phyloP scores from a whole-genome alignment of 2,888 invertebrate genomes.

The Erebia epiphron region DNA sequence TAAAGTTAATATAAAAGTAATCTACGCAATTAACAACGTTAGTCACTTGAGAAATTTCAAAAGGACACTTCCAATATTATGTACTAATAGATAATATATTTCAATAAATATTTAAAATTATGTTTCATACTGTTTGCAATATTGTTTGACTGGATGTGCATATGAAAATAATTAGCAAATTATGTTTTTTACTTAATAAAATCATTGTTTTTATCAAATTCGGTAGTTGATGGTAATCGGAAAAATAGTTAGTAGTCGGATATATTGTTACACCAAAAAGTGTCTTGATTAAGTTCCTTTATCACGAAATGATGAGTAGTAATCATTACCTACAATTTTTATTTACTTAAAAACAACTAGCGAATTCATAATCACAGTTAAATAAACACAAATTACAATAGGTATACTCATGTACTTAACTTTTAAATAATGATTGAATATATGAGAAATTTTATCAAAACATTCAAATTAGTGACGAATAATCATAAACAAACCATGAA shows the following conservation, averaged over 20 bases:
- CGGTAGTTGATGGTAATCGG: not conserved
- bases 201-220: not conserved
- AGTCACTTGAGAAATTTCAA: not conserved
- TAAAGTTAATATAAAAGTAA: not conserved
- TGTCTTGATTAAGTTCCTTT: not conserved
- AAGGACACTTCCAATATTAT: not conserved
- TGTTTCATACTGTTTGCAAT: not conserved
- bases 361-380: constrained; percentile 9
- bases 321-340: not conserved
- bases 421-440: constrained; percentile 13
- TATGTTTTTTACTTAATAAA: constrained; percentile 2
- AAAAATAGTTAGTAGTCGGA: constrained; percentile 1
- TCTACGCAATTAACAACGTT: not conserved
- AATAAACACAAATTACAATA: constrained; percentile 17
- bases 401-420: constrained; percentile 23
- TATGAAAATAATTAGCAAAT: constrained; percentile 5
- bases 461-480: constrained; percentile 25
- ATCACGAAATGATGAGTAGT: not conserved
- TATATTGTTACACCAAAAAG: not conserved
- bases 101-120: constrained; percentile 11
- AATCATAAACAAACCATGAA: constrained; percentile 30
- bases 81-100: not conserved
- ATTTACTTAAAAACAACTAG: not conserved
- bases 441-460: constrained; percentile 22
- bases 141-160: constrained; percentile 6